A percentile compares a stretch with the other conserved stretches of the same genome.
phyloP scores from a whole-genome alignment of 2,797 vertebrate species.

The Alexandromys oeconomus region DNA sequence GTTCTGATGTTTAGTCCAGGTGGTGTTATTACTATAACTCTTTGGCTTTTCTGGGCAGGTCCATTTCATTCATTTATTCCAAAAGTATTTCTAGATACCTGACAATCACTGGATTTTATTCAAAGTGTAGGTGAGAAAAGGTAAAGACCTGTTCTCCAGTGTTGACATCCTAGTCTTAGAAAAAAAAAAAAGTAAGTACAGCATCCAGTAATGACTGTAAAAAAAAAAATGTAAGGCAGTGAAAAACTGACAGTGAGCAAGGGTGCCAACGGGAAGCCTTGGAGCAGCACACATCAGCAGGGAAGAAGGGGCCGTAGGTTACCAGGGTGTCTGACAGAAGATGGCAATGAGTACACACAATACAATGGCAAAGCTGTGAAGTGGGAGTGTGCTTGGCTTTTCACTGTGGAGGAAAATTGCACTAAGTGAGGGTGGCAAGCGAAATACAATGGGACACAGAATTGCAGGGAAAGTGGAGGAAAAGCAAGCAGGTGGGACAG shows the following conservation, averaged over 20 bases:
- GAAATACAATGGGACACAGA: background rate
- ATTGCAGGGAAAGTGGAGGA: background rate
- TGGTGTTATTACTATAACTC: background rate
- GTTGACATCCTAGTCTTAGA: background rate
- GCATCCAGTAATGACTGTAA: background rate
- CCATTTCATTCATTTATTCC: conserved; percentile 38
- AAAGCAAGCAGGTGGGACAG: conserved; percentile 32
- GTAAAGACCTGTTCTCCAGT: background rate
- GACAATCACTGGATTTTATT: background rate
- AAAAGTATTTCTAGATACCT: conserved; percentile 28
- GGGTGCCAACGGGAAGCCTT: background rate
- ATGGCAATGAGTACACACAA: background rate
- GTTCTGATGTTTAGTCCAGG: conserved; percentile 23
- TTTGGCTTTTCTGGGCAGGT: background rate
- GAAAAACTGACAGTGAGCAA: background rate
- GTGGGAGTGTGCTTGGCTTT: background rate
- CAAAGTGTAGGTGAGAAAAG: conserved; percentile 25
- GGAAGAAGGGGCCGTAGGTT: background rate
- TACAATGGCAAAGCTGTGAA: background rate
- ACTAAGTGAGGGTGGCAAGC: background rate
- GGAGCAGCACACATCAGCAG: background rate
- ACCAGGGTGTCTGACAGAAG: background rate
- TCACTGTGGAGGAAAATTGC: background rate
- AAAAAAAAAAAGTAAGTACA: conserved; percentile 24
- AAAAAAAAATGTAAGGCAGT: background rate